phyloP scores from a whole-genome alignment of 1,140 invertebrate genomes.

The Sitophilus oryzae region DNA sequence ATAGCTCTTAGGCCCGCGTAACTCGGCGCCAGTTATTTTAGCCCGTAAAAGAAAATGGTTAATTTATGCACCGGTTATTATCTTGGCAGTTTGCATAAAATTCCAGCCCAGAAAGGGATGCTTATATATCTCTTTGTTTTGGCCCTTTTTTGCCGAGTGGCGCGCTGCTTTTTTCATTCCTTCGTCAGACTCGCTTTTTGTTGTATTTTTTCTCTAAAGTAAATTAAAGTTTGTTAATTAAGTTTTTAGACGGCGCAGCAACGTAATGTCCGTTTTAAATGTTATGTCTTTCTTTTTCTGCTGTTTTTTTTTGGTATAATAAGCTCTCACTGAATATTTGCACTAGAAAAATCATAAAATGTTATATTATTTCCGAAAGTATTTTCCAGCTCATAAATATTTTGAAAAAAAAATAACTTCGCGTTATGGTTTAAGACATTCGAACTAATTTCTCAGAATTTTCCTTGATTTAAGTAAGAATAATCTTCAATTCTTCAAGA shows the following conservation, averaged over 20 bases:
- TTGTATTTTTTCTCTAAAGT: slow-evolving; percentile 15
- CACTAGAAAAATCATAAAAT: too few species aligned
- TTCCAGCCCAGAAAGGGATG: slow-evolving; percentile 20
- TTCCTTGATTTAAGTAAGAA: too few species aligned
- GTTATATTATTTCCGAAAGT: too few species aligned
- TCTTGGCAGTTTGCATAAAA: slow-evolving; percentile 28
- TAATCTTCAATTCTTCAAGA: too few species aligned
- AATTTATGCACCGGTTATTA: slow-evolving; percentile 30
- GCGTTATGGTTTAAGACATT: too few species aligned
- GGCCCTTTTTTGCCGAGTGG: slow-evolving; percentile 1
- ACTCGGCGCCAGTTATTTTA: slow-evolving; percentile 26
- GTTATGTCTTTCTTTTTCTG: too few species aligned
- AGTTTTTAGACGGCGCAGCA: slow-evolving; percentile 15
- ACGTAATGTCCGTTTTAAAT: not conserved
- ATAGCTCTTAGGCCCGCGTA: slow-evolving; percentile 26
- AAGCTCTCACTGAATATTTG: too few species aligned
- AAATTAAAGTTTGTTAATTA: slow-evolving; percentile 29
- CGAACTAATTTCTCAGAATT: too few species aligned
- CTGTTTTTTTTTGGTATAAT: too few species aligned
- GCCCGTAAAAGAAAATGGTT: slow-evolving; percentile 27
- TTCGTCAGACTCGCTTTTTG: slow-evolving; percentile 22
- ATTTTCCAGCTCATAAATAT: too few species aligned
- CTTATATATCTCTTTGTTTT: slow-evolving; percentile 26
- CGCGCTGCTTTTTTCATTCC: not conserved
- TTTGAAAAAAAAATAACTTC: too few species aligned